Conservation (phyloP, 2,888 invertebrate species). For the Julus scandinavius region DNA sequence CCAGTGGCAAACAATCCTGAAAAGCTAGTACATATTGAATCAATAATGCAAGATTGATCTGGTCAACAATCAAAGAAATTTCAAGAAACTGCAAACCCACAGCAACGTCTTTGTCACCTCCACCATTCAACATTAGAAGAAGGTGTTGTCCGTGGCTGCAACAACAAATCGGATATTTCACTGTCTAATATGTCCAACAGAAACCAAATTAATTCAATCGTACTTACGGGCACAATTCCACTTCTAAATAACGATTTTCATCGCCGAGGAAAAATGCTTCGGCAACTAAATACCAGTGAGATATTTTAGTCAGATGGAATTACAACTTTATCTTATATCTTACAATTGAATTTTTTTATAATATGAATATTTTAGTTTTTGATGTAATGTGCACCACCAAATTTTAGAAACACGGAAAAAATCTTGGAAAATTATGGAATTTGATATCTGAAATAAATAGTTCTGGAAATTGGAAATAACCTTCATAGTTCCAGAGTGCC, state of each 20-base stretch:
- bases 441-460: not conserved
- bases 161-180: not conserved
- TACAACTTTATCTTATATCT: too few relatives aligned
- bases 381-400: too few relatives aligned
- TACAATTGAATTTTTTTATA: too few relatives aligned
- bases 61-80: not conserved
- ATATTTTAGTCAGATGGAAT: too few relatives aligned
- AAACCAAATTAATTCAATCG: constrained; percentile 60
- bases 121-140: constrained; percentile 67
- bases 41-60: not conserved
- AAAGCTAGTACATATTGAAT: not conserved
- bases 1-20: constrained; percentile 64
- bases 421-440: not conserved
- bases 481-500: constrained; percentile 68
- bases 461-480: constrained; percentile 59
- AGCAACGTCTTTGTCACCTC: constrained; percentile 61
- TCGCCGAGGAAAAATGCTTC: constrained; percentile 70
- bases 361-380: too few relatives aligned
- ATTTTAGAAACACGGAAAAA: too few relatives aligned
- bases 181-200: not conserved
- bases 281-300: constrained; percentile 64
- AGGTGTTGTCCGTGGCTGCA: constrained; percentile 67
- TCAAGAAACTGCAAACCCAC: not conserved
- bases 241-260: constrained; percentile 67
- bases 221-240: constrained; percentile 69